Percentiles rank a stretch among this genome's conserved stretches.
Evolutionary conservation across 1,140 invertebrate genomes (phyloP).

Genomic region (Andricus grossulariae): DNA sequence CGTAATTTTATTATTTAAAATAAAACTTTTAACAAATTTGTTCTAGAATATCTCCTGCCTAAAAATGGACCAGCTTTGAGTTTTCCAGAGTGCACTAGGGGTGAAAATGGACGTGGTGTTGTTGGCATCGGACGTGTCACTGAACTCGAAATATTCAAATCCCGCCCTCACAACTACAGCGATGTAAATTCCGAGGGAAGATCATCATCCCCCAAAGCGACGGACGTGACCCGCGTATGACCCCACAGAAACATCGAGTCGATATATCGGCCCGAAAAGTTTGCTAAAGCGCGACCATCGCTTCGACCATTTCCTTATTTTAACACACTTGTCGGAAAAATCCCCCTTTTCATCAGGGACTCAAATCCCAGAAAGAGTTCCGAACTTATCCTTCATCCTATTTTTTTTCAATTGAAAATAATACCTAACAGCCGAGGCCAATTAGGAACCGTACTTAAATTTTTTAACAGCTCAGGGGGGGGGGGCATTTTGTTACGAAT

Average conservation of each 20-base stretch:
- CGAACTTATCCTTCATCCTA: too few relatives aligned
- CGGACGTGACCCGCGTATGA: slow-evolving; percentile 9
- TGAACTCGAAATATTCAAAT: slow-evolving; percentile 19
- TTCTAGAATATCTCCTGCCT: too few relatives aligned
- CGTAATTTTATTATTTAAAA: too few relatives aligned
- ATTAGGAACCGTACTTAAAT: too few relatives aligned
- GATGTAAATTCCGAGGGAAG: slow-evolving; percentile 4
- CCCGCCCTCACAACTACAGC: background rate
- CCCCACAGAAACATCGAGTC: background rate
- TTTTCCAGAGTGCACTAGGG: background rate
- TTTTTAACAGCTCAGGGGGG: too few relatives aligned
- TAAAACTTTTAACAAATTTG: too few relatives aligned
- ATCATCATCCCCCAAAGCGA: background rate
- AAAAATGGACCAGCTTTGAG: background rate
- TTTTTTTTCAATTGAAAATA: too few relatives aligned
- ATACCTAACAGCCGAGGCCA: too few relatives aligned
- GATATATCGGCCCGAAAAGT: background rate
- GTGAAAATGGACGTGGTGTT: background rate
- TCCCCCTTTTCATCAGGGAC: too few relatives aligned
- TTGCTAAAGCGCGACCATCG: background rate
- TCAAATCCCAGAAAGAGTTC: too few relatives aligned
- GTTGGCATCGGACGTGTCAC: background rate
- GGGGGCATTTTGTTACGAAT: too few relatives aligned
- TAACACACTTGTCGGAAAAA: too few relatives aligned
- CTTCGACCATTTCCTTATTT: background rate